phyloP scores from a whole-genome alignment of 2,888 invertebrate species.

The Heteromurus nitidus region DNA sequence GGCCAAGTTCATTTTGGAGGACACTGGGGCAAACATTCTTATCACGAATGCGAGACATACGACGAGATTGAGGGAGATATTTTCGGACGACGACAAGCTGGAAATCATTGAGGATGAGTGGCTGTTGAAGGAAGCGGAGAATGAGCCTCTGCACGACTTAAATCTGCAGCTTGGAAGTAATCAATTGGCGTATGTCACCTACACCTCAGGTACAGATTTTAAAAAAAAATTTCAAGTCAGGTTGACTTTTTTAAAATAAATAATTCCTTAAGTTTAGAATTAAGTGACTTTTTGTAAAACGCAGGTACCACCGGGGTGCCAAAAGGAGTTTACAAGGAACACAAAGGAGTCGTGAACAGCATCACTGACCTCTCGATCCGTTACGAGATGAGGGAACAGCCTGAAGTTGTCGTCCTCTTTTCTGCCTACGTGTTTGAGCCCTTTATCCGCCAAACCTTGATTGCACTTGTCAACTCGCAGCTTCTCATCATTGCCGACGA shows the following conservation, averaged over 20 bases:
- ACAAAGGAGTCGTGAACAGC: slow-evolving; percentile 17
- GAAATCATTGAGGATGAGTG: background rate
- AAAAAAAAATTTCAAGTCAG: too few species aligned
- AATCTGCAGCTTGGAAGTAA: background rate
- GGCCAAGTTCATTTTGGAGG: slow-evolving; percentile 85
- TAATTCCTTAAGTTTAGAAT: too few species aligned
- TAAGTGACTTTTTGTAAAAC: too few species aligned
- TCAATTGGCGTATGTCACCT: slow-evolving; percentile 17
- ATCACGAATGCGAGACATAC: slow-evolving; percentile 80
- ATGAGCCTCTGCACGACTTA: background rate
- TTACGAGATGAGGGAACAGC: background rate
- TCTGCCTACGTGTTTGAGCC: slow-evolving; percentile 41
- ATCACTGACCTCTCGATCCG: slow-evolving; percentile 26
- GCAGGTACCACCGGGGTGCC: slow-evolving; percentile 36
- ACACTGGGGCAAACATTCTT: slow-evolving; percentile 83
- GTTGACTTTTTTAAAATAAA: too few species aligned
- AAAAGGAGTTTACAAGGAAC: slow-evolving; percentile 22
- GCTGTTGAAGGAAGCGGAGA: background rate
- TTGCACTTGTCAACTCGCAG: slow-evolving; percentile 38
- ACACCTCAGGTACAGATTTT: slow-evolving; percentile 76
- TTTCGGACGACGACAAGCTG: background rate
- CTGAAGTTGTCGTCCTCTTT: slow-evolving; percentile 23
- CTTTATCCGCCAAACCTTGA: slow-evolving; percentile 29
- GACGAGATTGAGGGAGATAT: background rate
- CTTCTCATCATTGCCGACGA: slow-evolving; percentile 21